Base-by-base conservation (phyloP, 2,888 invertebrate species). In the Graphium colonna region DNA sequence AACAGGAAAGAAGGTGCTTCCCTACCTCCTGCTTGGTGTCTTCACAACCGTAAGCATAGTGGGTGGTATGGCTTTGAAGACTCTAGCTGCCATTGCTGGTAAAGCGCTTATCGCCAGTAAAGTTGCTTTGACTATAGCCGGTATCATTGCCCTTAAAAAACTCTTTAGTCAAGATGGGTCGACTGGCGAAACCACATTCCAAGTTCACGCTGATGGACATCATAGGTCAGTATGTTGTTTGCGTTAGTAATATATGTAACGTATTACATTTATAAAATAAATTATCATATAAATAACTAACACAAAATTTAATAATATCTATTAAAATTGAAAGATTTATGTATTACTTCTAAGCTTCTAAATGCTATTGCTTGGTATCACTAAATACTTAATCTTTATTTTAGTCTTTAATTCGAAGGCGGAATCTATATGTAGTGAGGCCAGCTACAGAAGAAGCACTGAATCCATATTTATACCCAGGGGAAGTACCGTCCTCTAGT, bases 81-180 rank as follows among this genome's bases (percentile, higher is more conserved):
- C 93, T 18, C 79, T 94, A 60, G 94, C 93, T 51, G 89, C 93
- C 21, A 92, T 94, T 65, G 94, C 94, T 44, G 93, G 93, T 43
- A 93, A 94, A 75, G 94, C 94, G 31, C 84, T 94, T 59, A 91
- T 94, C 58, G 93, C 94, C 62, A 93, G 93, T 74, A 94, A 94
- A 75, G 92, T 94, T 44, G 94, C 94, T 1, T 77, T 94, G 54
- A 93, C 94, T 56, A 94, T 94, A 64, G 93, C 94, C 57, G 92
- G 93, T 51, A 93, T 94, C 55, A 93, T 94, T 64, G 94, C 92
- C 16, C 78, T 94, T 63, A 94, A 94, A 84, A 94, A 94, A 75
- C 87, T 94, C 60, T 94, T 94, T 82, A 92, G 93, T 57, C 92
- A 93, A 60, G 93, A 93, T 61, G 82, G 88, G 60, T 82, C 90